Conservation (phyloP, 2,113 vertebrate genomes). For the Cnemophilus loriae region DNA sequence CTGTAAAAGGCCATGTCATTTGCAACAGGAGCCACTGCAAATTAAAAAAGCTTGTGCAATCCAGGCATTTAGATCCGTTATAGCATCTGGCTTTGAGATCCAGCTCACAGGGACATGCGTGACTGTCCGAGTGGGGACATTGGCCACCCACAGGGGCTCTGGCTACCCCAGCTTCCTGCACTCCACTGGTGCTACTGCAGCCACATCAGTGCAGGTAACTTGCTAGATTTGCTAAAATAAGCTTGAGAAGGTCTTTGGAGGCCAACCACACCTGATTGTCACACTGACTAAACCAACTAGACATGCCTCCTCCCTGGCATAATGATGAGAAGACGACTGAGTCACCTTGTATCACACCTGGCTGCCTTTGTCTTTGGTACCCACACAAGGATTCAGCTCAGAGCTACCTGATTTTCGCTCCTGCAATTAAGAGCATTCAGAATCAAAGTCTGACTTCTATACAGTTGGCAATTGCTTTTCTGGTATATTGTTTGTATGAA, state of each 20-base stretch:
- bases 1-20: not conserved
- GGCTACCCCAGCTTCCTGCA: not conserved
- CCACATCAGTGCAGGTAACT: not conserved
- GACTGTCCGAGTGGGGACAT: accelerated
- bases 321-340: not conserved
- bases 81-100: not conserved
- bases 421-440: not conserved
- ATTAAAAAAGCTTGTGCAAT: not conserved
- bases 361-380: not conserved
- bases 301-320: not conserved
- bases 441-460: not conserved
- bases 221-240: not conserved
- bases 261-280: not conserved
- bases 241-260: not conserved
- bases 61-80: not conserved
- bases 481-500: not conserved
- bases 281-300: too few species aligned
- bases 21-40: not conserved
- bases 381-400: not conserved
- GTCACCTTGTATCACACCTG: not conserved
- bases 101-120: not conserved
- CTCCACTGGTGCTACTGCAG: not conserved
- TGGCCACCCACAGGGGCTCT: not conserved
- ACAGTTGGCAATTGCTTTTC: not conserved
- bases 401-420: not conserved